Conservation (phyloP, 2,888 invertebrate genomes). For the Acanthacorydalis orientalis region DNA sequence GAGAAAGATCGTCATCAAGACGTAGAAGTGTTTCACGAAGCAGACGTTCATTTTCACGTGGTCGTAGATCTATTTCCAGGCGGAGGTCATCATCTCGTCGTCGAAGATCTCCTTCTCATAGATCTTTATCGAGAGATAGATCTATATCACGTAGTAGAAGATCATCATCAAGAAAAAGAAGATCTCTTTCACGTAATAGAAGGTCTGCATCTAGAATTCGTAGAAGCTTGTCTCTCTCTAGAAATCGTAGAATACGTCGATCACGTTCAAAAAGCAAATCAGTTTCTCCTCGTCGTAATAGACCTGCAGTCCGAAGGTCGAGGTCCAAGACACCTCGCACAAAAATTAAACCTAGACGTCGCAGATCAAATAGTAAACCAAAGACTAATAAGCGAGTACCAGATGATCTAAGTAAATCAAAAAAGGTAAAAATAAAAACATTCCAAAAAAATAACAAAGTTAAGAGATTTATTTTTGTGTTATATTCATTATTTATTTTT, state of each 20-base stretch:
- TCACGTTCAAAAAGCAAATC: constrained; percentile 13
- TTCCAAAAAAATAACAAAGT: too few species aligned
- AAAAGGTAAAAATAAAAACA: constrained; percentile 11
- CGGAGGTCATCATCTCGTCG: constrained; percentile 12
- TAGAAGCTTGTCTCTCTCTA: constrained; percentile 15
- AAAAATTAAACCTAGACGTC: constrained; percentile 16
- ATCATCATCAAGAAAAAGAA: constrained; percentile 14
- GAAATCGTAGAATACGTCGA: constrained; percentile 15
- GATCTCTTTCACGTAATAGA: constrained; percentile 15
- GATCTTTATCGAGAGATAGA: constrained; percentile 3
- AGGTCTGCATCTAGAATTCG: constrained; percentile 10
- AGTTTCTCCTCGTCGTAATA: constrained; percentile 14
- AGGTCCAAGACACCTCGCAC: constrained; percentile 12
- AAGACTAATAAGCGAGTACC: constrained; percentile 20
- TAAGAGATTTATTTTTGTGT: too few species aligned
- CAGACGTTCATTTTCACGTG: constrained; percentile 21
- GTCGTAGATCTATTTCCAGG: constrained; percentile 16
- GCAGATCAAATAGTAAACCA: constrained; percentile 16
- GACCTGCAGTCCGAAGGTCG: constrained; percentile 11
- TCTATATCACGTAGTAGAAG: constrained; percentile 1
- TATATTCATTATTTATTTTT: too few species aligned
- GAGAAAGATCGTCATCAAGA: constrained; percentile 15
- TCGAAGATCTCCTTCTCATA: constrained; percentile 12
- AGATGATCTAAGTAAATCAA: constrained; percentile 18
- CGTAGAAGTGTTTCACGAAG: constrained; percentile 8